A percentile compares a stretch with the other conserved stretches of the same genome.
These are phyloP conservation scores for Orthosia cruda DNA, from an alignment of 2,888 invertebrate genomes.

Conservation along the genomic window DNA sequence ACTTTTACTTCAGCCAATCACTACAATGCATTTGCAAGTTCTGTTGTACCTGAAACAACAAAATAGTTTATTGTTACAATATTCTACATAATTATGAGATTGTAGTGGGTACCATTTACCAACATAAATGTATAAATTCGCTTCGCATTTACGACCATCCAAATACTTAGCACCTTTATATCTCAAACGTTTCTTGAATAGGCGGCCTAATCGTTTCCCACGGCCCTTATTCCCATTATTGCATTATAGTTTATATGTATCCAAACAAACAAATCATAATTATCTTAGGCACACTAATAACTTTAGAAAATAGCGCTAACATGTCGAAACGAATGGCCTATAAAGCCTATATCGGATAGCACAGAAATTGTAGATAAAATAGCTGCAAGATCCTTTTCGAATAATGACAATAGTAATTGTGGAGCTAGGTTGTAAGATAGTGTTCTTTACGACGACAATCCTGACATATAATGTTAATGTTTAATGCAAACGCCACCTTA, in stretches of 20 bases:
- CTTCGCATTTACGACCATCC: constrained; percentile 26
- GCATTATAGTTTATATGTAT: constrained; percentile 46
- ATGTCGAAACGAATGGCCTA: constrained; percentile 11
- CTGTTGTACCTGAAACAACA: constrained; percentile 55
- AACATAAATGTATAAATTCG: constrained; percentile 32
- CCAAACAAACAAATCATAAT: constrained; percentile 61
- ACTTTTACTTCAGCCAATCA: background rate
- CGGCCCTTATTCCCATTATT: constrained; percentile 56
- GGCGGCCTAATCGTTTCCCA: constrained; percentile 56
- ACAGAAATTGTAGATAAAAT: constrained; percentile 5
- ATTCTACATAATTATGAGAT: background rate
- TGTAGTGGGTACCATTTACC: background rate
- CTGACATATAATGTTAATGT: constrained; percentile 63
- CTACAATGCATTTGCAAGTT: background rate
- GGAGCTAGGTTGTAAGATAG: constrained; percentile 34
- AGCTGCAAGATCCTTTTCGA: constrained; percentile 6
- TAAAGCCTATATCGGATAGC: background rate
- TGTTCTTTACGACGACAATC: constrained; percentile 57
- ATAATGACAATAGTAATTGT: constrained; percentile 20
- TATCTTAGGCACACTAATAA: constrained; percentile 39
- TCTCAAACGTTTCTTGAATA: constrained; percentile 29
- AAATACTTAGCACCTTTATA: constrained; percentile 37
- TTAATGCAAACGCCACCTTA: constrained; percentile 75
- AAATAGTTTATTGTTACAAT: background rate
- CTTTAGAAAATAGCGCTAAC: constrained; percentile 26